Conservation (phyloP, 2,888 invertebrate genomes). For the Cancer borealis region DNA sequence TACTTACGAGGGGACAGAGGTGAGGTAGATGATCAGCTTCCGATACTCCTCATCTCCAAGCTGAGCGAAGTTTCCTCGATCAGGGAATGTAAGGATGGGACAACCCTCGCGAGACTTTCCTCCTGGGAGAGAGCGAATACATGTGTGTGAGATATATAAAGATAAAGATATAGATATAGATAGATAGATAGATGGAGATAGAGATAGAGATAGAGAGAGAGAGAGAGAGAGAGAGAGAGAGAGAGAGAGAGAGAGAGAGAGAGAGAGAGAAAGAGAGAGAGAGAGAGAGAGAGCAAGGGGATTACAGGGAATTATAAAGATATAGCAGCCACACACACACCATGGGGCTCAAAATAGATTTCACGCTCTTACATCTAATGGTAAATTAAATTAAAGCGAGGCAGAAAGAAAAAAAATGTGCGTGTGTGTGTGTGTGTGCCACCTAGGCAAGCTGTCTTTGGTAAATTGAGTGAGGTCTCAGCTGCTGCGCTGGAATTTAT, state of each 20-base stretch:
- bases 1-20: slow-evolving; percentile 96
- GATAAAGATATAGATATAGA: background rate
- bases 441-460: background rate
- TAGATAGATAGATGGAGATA: background rate
- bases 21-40: slow-evolving; percentile 94
- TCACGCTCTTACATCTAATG: background rate
- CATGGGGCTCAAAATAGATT: background rate
- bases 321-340: background rate
- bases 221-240: background rate
- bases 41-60: slow-evolving; percentile 90
- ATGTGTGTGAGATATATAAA: background rate
- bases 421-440: background rate
- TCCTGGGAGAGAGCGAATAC: slow-evolving; percentile 82
- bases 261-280: background rate
- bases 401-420: background rate
- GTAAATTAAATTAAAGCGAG: background rate
- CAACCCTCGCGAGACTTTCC: slow-evolving; percentile 96
- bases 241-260: slow-evolving; percentile 6
- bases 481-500: background rate
- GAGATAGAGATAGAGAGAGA: background rate
- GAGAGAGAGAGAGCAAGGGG: background rate
- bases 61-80: slow-evolving; percentile 90
- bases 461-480: background rate
- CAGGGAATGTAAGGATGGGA: slow-evolving; percentile 96
- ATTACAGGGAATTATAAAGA: background rate